Percentiles rank a stretch among this genome's conserved stretches.
phyloP scores from a whole-genome alignment of 2,113 vertebrate genomes.

The Semicossyphus pulcher region DNA sequence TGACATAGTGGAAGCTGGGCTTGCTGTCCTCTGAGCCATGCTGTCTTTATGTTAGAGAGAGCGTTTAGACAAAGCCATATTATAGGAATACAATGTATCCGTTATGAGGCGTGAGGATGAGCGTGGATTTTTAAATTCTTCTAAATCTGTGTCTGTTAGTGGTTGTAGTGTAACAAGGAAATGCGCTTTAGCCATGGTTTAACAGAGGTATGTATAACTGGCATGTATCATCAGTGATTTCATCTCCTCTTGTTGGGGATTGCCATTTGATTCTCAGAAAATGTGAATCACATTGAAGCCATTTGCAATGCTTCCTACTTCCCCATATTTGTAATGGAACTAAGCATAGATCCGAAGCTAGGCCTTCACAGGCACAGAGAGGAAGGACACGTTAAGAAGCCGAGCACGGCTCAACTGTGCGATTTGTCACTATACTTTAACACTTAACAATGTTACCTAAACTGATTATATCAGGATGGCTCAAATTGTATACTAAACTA shows the following conservation, averaged over 20 bases:
- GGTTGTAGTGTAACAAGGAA: not conserved
- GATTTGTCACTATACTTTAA: constrained; percentile 1
- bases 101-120: not conserved
- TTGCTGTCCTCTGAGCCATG: constrained; percentile 18
- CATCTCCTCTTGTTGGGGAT: constrained; percentile 49
- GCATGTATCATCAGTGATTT: constrained; percentile 40
- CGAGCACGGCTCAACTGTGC: not conserved
- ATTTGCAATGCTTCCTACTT: constrained; percentile 34
- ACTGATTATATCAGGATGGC: not conserved
- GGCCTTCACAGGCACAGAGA: not conserved
- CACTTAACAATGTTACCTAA: constrained; percentile 5
- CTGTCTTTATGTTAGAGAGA: constrained; percentile 14
- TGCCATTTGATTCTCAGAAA: constrained; percentile 43
- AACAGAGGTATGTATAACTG: constrained; percentile 30
- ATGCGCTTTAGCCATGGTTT: constrained; percentile 16
- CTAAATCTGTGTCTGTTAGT: not conserved
- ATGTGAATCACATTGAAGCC: constrained; percentile 38
- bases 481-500: not conserved
- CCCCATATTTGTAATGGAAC: constrained; percentile 25
- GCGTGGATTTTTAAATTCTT: not conserved
- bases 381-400: constrained; percentile 1
- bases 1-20: constrained; percentile 58
- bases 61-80: not conserved
- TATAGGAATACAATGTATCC: not conserved
- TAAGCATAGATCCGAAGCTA: not conserved